These are phyloP conservation scores for Brachionichthys hirsutus DNA, from an alignment of 2,113 vertebrate species.

Conservation along the genomic window DNA sequence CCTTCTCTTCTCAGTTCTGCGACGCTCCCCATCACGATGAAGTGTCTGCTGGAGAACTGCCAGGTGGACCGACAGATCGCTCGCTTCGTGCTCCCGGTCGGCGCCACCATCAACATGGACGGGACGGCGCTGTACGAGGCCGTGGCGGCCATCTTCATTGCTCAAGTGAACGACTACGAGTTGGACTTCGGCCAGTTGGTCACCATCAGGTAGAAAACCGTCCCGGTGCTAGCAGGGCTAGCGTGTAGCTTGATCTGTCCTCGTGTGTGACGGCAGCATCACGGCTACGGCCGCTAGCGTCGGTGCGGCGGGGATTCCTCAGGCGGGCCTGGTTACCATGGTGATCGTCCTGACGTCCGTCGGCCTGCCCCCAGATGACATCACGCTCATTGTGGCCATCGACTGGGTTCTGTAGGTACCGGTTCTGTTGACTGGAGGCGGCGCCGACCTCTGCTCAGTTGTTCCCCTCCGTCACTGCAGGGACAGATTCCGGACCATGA, in stretches of 20 bases:
- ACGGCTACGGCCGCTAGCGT: constrained; percentile 82
- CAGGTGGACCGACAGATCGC: constrained; percentile 84
- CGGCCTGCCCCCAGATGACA: constrained; percentile 85
- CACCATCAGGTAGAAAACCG: constrained; percentile 85
- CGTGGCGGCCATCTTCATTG: constrained; percentile 87
- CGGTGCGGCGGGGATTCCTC: constrained; percentile 83
- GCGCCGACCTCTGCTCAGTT: too few species aligned
- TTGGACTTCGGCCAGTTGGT: constrained; percentile 87
- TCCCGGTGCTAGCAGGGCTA: neutral
- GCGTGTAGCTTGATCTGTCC: neutral
- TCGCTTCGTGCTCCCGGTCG: constrained; percentile 85
- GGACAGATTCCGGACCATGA: constrained; percentile 85
- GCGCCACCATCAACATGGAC: constrained; percentile 91
- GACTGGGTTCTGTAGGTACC: constrained; percentile 87
- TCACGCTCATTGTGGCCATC: constrained; percentile 85
- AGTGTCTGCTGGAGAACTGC: constrained; percentile 89
- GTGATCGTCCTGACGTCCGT: constrained; percentile 89
- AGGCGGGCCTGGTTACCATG: constrained; percentile 88
- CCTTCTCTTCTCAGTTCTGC: constrained; percentile 78
- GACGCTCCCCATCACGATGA: constrained; percentile 89
- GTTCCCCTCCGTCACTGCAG: constrained; percentile 52
- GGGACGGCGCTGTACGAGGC: constrained; percentile 88
- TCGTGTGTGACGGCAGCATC: constrained; percentile 61
- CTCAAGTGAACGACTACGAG: constrained; percentile 87
- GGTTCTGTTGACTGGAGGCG: too few species aligned